Evolutionary conservation across 2,888 invertebrate genomes (phyloP).

Genomic region (Calliphora vomitoria): DNA sequence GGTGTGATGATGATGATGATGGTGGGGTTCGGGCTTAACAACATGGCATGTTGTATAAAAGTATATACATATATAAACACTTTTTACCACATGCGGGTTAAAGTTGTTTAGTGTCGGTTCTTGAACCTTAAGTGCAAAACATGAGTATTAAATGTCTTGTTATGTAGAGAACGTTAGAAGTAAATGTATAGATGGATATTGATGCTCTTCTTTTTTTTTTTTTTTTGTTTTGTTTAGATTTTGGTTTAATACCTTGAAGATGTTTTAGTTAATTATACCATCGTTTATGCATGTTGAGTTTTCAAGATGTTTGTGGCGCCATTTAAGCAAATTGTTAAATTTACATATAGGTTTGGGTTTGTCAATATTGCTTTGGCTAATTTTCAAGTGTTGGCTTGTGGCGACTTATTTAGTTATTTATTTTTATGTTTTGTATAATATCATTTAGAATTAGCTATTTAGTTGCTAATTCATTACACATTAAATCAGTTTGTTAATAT

Average conservation of each 20-base stretch:
- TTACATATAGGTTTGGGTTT: neutral
- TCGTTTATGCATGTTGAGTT: neutral
- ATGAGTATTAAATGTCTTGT: conserved; percentile 16
- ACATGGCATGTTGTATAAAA: too few relatives aligned
- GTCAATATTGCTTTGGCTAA: neutral
- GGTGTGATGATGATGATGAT: neutral
- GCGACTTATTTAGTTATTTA: neutral
- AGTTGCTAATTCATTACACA: too few relatives aligned
- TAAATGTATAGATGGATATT: neutral
- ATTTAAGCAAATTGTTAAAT: conserved; percentile 12
- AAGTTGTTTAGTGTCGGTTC: conserved; percentile 49
- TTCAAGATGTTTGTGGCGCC: conserved; percentile 16
- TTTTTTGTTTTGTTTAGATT: conserved; percentile 10
- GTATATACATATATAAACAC: conserved; percentile 21
- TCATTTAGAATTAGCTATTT: neutral
- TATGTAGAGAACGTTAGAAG: neutral
- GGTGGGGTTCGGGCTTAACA: neutral
- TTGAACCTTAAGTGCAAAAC: conserved; percentile 60
- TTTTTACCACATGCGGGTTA: conserved; percentile 70
- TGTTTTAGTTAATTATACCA: conserved; percentile 45
- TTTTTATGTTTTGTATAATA: neutral
- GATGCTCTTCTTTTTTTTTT: neutral
- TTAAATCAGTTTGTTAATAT: too few relatives aligned
- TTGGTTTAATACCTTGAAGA: conserved; percentile 11
- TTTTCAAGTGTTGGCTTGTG: conserved; percentile 2